phyloP scores from a whole-genome alignment of 37 sponge, comb jelly and placozoan genomes.

The Beroe forskalii region DNA sequence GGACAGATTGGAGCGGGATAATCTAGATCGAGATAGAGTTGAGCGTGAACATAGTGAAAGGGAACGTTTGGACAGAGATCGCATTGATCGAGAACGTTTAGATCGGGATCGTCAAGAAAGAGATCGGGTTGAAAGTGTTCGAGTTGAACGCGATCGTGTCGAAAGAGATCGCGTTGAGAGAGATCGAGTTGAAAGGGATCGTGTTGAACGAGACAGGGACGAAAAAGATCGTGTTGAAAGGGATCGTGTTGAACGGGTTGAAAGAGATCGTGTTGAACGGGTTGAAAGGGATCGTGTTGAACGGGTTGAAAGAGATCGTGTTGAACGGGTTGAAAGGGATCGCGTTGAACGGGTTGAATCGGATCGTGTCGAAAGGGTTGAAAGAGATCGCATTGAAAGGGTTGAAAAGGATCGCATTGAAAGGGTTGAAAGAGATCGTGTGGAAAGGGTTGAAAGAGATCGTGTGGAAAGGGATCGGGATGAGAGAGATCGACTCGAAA shows the following conservation, averaged over 20 bases:
- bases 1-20: neutral
- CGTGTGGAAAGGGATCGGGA: neutral
- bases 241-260: no score
- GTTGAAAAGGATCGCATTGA: neutral
- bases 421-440: neutral
- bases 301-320: no score
- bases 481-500: neutral
- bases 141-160: no score
- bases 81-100: neutral
- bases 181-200: no score
- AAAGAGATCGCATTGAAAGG: neutral
- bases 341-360: neutral
- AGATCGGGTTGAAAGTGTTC: neutral
- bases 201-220: no score
- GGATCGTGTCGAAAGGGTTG: neutral
- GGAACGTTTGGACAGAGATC: neutral
- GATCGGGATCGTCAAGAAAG: neutral
- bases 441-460: neutral
- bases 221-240: no score
- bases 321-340: no score
- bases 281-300: no score
- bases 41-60: neutral
- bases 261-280: no score
- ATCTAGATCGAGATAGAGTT: neutral
- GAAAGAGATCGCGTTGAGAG: no score